These are phyloP conservation scores for Rhogogaster chlorosoma DNA, from an alignment of 2,888 invertebrate species.

Conservation along the genomic window DNA sequence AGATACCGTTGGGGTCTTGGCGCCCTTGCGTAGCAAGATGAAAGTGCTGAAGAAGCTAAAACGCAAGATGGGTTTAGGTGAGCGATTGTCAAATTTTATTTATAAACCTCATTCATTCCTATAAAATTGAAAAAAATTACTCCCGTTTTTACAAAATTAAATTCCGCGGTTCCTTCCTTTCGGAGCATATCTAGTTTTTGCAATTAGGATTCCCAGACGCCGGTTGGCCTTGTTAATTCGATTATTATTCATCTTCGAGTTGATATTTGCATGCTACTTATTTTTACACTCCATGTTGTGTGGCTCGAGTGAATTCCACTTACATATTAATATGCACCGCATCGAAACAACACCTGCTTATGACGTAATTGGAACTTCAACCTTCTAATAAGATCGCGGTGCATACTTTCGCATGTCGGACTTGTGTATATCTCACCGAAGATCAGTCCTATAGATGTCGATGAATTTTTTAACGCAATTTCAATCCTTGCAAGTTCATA, in stretches of 20 bases:
- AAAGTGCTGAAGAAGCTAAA: constrained; percentile 94
- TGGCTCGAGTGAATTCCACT: constrained; percentile 17
- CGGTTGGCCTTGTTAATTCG: not conserved
- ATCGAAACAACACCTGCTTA: constrained; percentile 15
- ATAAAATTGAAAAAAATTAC: not conserved
- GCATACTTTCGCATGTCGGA: not conserved
- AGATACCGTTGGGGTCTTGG: constrained; percentile 76
- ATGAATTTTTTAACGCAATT: not conserved
- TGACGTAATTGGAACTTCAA: constrained; percentile 23
- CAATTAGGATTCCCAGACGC: not conserved
- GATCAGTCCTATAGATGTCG: not conserved
- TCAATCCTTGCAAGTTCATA: not conserved
- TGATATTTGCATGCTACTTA: not conserved
- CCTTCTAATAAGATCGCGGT: not conserved
- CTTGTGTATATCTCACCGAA: not conserved
- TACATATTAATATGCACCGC: constrained; percentile 7
- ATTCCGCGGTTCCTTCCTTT: not conserved
- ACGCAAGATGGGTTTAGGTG: constrained; percentile 92
- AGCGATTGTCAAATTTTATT: constrained; percentile 75
- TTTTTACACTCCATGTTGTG: not conserved
- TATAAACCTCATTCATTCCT: not conserved
- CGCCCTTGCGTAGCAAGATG: constrained; percentile 86
- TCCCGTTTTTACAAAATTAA: not conserved
- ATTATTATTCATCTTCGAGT: not conserved
- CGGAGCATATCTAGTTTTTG: not conserved